These are phyloP conservation scores for Semicossyphus pulcher DNA, from an alignment of 2,113 vertebrate species.

Conservation along the genomic window DNA sequence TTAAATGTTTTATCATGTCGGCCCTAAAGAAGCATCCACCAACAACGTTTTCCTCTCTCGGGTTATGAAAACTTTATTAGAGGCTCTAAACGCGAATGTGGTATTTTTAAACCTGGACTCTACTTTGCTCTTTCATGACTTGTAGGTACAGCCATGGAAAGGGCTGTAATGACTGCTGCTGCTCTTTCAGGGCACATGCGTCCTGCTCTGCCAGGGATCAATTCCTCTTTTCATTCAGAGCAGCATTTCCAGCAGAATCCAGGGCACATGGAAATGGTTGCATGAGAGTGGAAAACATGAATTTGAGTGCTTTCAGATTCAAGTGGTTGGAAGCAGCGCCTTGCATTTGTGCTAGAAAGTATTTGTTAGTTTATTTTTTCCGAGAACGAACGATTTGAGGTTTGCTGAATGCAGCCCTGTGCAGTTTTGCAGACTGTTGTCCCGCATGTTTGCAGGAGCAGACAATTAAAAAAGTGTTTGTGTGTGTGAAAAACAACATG, in stretches of 20 bases:
- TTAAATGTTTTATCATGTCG: constrained; percentile 6
- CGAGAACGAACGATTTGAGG: background rate
- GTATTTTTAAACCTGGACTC: background rate
- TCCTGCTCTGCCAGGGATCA: background rate
- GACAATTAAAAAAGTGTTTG: background rate
- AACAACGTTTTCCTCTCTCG: background rate
- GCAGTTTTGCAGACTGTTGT: background rate
- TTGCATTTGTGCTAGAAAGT: background rate
- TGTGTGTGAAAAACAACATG: background rate
- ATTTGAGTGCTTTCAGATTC: background rate
- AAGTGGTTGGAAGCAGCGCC: no score
- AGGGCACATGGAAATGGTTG: background rate
- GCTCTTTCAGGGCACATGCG: background rate
- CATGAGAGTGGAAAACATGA: background rate
- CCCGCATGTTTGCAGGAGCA: no score
- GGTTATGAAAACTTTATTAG: background rate
- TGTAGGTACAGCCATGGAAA: no score
- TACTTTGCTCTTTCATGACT: no score
- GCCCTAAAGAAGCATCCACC: background rate
- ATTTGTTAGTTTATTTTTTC: background rate
- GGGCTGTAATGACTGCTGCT: no score
- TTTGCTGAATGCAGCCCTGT: no score
- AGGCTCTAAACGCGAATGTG: background rate
- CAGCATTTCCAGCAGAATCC: background rate
- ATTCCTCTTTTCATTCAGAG: background rate